A percentile compares a stretch with the other conserved stretches of the same genome.
Evolutionary conservation across 2,797 vertebrate genomes (phyloP).

Genomic region (Gambelia wislizenii): DNA sequence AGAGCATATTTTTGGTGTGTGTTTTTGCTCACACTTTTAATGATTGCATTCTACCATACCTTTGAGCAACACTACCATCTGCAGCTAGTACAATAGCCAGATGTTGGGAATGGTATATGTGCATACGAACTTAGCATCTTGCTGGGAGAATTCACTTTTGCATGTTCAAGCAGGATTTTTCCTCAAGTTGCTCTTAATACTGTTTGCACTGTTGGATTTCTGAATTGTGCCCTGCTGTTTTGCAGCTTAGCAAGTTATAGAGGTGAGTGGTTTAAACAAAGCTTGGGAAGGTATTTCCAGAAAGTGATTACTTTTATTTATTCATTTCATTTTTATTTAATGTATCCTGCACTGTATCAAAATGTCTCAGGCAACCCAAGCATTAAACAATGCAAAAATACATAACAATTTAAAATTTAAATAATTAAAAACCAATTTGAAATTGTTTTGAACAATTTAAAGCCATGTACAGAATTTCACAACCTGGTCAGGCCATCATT

Average conservation of each 20-base stretch:
- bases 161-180: background rate
- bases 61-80: background rate
- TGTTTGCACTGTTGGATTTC: background rate
- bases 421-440: no score
- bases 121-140: background rate
- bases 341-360: background rate
- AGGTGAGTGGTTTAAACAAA: background rate
- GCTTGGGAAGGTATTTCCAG: background rate
- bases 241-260: background rate
- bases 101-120: background rate
- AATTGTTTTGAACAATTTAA: no score
- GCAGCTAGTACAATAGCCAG: constrained; percentile 5
- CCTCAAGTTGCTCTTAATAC: background rate
- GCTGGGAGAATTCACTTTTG: background rate
- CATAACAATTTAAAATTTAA: no score
- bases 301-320: no score
- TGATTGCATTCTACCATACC: accelerated
- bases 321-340: no score
- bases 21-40: constrained; percentile 10
- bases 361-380: background rate
- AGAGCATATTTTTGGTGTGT: background rate
- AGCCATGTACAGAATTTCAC: no score
- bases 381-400: no score
- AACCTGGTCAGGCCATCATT: no score
- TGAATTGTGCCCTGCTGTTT: background rate